Evolutionary conservation across 2,888 invertebrate genomes (phyloP), one percentile per base, ranked within the genome.

Genomic region (Petrolisthes manimaculis): DNA sequence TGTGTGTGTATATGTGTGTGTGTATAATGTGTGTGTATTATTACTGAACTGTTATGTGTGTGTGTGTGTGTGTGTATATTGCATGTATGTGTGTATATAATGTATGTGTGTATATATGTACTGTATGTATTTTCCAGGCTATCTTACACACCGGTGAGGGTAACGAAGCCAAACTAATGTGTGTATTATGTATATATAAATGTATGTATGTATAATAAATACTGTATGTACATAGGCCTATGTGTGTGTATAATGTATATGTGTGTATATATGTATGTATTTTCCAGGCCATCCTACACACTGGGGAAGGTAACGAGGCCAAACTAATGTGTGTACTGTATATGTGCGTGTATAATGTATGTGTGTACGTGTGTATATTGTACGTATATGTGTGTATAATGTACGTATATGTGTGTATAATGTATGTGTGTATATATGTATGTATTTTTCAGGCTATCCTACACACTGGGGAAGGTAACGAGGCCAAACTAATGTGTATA

Each of bases 401-500:
- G 95, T 95, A 14, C 94, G 37, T 37, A 37, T 37, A 37, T 37
- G 37, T 37, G 37, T 37, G 37, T 37, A 37, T 37, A 37, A 37
- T 37, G 2, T 37, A 37, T 37, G 2, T 37, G 37, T 2, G 2
- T 37, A 2, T 37, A 37, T 37, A 37, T 37, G 2, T 37, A 37
- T 37, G 37, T 37, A 37, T 37, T 18, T 79, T 71, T 5, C 88
- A 88, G 90, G 80, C 88, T 21, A 88, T 88, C 51, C 69, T 95
- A 80, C 95, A 95, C 92, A 95, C 95, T 0, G 95, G 95, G 0
- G 95, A 95, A 92, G 95, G 95, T 0, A 95, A 95, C 93, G 94
- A 95, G 91, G 95, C 95, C 3, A 95, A 95, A 91, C 93, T 95
- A 69, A 94, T 95, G 37, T 37, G 37, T 37, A 37, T 37, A 37